Evolutionary conservation across 2,797 vertebrate genomes (phyloP).

Genomic region (Rhinoraja longicauda): DNA sequence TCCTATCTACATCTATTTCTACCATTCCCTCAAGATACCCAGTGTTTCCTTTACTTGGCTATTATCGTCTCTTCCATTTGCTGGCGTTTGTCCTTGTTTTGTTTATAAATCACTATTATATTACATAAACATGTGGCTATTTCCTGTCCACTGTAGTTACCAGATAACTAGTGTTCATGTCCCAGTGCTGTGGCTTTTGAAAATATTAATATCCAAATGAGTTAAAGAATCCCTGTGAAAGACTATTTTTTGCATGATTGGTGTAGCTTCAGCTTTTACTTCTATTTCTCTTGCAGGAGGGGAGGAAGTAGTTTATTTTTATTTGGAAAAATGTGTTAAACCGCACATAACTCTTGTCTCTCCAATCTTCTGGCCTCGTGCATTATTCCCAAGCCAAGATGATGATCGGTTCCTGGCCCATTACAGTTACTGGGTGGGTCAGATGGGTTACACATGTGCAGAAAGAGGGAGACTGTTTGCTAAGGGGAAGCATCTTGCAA

Average conservation of each 20-base stretch:
- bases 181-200: not conserved
- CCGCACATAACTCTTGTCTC: not conserved
- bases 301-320: not conserved
- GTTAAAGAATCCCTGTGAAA: not conserved
- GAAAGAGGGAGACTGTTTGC: not conserved
- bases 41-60: not conserved
- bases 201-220: not conserved
- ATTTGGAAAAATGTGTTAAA: not conserved
- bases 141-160: not conserved
- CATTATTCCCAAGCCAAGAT: not conserved
- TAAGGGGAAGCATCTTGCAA: too few species aligned
- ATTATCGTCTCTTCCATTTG: not conserved
- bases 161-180: not conserved
- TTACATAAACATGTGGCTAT: not conserved
- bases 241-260: not conserved
- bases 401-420: not conserved
- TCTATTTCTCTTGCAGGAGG: not conserved
- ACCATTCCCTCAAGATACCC: not conserved
- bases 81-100: not conserved
- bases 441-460: not conserved
- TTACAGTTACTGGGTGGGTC: not conserved
- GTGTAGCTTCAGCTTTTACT: not conserved
- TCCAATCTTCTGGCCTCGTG: not conserved
- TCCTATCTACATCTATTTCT: not conserved
- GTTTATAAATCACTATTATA: not conserved